Evolutionary conservation across 2,113 vertebrate genomes (phyloP).

Genomic region (Actenoides hombroni): DNA sequence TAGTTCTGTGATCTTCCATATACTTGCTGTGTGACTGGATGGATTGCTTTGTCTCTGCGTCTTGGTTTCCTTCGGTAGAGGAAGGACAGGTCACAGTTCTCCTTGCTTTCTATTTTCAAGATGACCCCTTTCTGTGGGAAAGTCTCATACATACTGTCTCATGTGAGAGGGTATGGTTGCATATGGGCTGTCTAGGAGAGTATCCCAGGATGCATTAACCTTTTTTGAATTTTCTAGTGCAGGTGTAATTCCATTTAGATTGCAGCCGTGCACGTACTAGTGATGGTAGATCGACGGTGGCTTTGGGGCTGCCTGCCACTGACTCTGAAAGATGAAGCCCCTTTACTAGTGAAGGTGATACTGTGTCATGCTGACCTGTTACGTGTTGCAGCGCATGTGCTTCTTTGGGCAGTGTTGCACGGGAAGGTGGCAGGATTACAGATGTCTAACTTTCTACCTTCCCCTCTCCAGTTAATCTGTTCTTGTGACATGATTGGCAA

Average conservation of each 20-base stretch:
- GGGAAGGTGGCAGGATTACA: neutral
- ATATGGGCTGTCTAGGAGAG: neutral
- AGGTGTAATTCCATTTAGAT: neutral
- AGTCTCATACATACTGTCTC: neutral
- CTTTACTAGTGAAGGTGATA: neutral
- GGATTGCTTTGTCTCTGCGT: neutral
- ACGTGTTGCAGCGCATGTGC: accelerated
- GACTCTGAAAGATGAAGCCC: neutral
- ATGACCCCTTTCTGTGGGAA: neutral
- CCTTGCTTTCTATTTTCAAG: neutral
- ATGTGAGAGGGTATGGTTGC: neutral
- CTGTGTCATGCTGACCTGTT: neutral
- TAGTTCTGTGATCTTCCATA: neutral
- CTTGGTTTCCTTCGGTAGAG: neutral
- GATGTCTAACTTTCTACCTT: neutral
- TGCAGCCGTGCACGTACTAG: neutral
- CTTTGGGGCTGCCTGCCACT: neutral
- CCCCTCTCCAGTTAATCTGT: neutral
- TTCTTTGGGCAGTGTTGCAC: neutral
- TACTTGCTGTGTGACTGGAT: neutral
- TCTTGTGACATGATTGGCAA: neutral
- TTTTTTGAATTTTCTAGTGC: neutral
- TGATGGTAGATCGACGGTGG: neutral
- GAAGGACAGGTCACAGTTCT: neutral
- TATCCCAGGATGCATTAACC: neutral